These are phyloP conservation scores for Nothoprocta perdicaria DNA, from an alignment of 2,113 vertebrate genomes.

Conservation along the genomic window DNA sequence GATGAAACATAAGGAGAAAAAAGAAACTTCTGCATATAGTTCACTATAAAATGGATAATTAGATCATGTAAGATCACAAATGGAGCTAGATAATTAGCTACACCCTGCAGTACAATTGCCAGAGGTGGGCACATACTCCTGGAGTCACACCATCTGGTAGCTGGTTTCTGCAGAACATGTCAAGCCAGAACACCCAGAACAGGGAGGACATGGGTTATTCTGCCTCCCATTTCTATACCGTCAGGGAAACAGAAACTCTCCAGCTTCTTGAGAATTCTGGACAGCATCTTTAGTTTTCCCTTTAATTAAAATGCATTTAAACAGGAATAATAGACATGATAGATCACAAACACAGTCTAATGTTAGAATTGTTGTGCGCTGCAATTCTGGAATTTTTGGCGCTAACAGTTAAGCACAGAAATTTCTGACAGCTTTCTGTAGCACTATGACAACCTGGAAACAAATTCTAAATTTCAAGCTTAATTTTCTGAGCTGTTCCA, in stretches of 20 bases:
- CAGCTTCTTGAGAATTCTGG: neutral
- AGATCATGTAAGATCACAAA: neutral
- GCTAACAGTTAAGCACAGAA: neutral
- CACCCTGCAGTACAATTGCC: neutral
- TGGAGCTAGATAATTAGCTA: neutral
- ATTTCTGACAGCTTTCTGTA: neutral
- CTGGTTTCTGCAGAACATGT: neutral
- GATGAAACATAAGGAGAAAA: neutral
- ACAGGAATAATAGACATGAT: neutral
- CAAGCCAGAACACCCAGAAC: neutral
- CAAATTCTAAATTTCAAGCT: neutral
- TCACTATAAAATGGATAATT: neutral
- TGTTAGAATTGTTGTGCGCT: neutral
- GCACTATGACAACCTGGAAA: neutral
- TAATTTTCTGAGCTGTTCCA: conserved; percentile 10
- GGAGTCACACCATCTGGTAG: neutral
- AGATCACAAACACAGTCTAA: neutral
- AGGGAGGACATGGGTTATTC: neutral
- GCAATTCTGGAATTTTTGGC: neutral
- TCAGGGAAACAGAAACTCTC: neutral
- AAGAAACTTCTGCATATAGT: neutral
- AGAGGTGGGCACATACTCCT: neutral
- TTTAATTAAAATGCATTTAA: conserved; percentile 21
- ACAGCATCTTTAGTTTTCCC: neutral
- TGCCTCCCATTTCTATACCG: rapidly evolving